phyloP scores from a whole-genome alignment of 2,888 invertebrate species.

The Xylota segnis region DNA sequence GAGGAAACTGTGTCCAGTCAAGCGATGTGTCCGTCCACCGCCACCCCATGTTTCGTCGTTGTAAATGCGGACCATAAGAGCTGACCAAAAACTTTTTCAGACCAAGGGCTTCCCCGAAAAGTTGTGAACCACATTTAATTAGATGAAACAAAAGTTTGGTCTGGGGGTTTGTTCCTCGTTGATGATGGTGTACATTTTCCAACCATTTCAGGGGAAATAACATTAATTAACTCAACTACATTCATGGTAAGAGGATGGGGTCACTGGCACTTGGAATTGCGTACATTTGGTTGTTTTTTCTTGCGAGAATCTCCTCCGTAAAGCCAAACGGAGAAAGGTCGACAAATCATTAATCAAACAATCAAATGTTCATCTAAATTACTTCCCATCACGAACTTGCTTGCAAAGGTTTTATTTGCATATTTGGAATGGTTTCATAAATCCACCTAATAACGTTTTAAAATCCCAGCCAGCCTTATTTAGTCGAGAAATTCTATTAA shows the following conservation, averaged over 20 bases:
- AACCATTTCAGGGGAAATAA: slow-evolving; percentile 25
- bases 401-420: background rate
- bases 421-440: slow-evolving; percentile 4
- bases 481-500: too few species aligned
- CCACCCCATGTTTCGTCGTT: slow-evolving; percentile 22
- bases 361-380: slow-evolving; percentile 38
- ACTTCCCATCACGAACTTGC: slow-evolving; percentile 41
- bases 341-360: slow-evolving; percentile 47
- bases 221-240: slow-evolving; percentile 51
- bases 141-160: slow-evolving; percentile 65
- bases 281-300: background rate
- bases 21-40: slow-evolving; percentile 47
- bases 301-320: background rate
- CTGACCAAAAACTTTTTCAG: slow-evolving; percentile 61
- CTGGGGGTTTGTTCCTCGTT: slow-evolving; percentile 19
- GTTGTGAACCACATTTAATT: slow-evolving; percentile 71
- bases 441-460: too few species aligned
- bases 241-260: background rate
- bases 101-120: slow-evolving; percentile 36
- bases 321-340: background rate
- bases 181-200: slow-evolving; percentile 40
- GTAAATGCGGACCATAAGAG: slow-evolving; percentile 58
- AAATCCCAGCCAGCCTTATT: too few species aligned
- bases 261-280: slow-evolving; percentile 14
- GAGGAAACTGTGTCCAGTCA: slow-evolving; percentile 61